These are phyloP conservation scores for Clarias batrachus DNA, from an alignment of 2,113 vertebrate genomes.

Conservation along the genomic window DNA sequence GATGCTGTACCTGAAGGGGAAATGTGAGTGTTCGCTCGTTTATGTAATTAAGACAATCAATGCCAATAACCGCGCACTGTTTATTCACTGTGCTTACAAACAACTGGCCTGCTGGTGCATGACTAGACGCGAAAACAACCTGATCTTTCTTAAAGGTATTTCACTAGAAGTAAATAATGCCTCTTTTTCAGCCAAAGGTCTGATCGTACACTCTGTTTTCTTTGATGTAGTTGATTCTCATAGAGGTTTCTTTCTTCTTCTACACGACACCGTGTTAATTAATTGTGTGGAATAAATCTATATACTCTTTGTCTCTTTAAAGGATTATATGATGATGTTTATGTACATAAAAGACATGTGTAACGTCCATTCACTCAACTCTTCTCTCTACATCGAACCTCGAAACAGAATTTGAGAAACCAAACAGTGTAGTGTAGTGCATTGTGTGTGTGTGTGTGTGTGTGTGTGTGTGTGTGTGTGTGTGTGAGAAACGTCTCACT, in stretches of 20 bases:
- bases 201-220: neutral
- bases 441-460: neutral
- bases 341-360: neutral
- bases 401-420: neutral
- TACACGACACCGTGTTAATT: neutral
- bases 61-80: neutral
- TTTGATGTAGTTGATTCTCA: neutral
- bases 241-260: neutral
- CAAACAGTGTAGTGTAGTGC: neutral
- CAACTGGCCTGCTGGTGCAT: neutral
- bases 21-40: slow-evolving; percentile 64
- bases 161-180: neutral
- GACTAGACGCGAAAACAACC: neutral
- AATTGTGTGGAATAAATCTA: neutral
- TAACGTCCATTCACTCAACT: neutral
- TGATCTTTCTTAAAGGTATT: neutral
- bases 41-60: neutral
- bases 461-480: no score
- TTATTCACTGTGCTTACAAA: neutral
- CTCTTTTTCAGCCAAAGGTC: neutral
- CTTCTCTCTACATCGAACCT: neutral
- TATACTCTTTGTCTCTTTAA: neutral
- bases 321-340: neutral
- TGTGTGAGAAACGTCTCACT: neutral
- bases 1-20: slow-evolving; percentile 77